Conservation (phyloP, 2,797 vertebrate species). For the Pangasius djambal region DNA sequence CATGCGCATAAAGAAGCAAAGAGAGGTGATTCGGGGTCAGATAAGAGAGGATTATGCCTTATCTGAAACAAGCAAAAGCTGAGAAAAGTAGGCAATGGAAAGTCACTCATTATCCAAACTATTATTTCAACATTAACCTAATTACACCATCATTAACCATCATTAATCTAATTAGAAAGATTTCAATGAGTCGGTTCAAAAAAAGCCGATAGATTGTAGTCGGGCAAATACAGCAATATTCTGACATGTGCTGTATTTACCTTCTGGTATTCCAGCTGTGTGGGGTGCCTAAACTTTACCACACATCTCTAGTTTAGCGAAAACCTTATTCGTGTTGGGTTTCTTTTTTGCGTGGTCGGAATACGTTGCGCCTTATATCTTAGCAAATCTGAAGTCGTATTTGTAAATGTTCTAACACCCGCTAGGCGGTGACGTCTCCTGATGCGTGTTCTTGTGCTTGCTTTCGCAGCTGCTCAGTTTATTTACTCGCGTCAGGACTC, state of each 20-base stretch:
- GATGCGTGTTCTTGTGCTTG: background rate
- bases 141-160: background rate
- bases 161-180: background rate
- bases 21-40: background rate
- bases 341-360: background rate
- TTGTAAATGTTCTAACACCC: background rate
- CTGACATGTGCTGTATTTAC: background rate
- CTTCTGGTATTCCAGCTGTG: background rate
- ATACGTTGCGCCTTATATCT: background rate
- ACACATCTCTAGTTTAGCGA: background rate
- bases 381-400: background rate
- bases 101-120: background rate
- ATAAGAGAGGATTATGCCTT: too few relatives aligned
- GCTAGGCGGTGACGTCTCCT: background rate
- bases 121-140: background rate
- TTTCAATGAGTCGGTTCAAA: background rate
- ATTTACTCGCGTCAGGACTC: slow-evolving; percentile 89
- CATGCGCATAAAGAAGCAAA: too few relatives aligned
- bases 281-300: background rate
- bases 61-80: background rate
- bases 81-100: background rate
- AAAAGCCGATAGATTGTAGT: background rate
- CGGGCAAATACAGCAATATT: background rate
- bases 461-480: slow-evolving; percentile 89
- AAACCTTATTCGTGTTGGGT: background rate